Percentiles rank a stretch among this genome's conserved stretches.
phyloP scores from a whole-genome alignment of 2,113 vertebrate species.

The Pteruthius melanotis region DNA sequence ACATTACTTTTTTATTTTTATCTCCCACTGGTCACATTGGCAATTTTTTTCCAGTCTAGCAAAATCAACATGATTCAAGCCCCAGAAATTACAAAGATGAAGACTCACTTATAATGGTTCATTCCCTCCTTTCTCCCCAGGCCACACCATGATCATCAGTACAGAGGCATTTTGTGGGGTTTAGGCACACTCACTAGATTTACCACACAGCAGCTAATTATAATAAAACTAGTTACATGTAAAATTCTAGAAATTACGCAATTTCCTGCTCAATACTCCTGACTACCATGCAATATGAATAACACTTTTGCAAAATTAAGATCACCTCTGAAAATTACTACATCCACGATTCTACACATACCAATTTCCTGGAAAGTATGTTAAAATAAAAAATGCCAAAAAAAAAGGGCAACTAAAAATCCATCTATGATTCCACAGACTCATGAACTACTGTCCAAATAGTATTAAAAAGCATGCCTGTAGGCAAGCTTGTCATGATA shows the following conservation, averaged over 20 bases:
- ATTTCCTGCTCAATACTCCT: neutral
- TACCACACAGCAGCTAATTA: neutral
- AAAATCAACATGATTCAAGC: neutral
- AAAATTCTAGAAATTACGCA: neutral
- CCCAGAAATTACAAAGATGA: neutral
- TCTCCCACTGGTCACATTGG: neutral
- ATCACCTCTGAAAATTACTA: neutral
- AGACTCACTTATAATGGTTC: neutral
- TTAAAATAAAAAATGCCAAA: neutral
- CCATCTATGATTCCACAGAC: neutral
- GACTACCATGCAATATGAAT: neutral
- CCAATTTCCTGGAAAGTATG: neutral
- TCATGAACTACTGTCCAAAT: neutral
- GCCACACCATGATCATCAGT: neutral
- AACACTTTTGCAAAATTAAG: neutral
- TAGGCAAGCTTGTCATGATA: neutral
- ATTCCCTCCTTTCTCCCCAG: neutral
- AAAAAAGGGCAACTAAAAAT: neutral
- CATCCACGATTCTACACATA: neutral
- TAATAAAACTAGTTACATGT: neutral
- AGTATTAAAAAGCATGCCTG: neutral
- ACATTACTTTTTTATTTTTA: neutral
- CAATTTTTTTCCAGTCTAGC: neutral
- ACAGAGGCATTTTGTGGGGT: neutral
- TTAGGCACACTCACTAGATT: neutral